phyloP scores from a whole-genome alignment of 2,888 invertebrate species.

The Sinelater perroti region DNA sequence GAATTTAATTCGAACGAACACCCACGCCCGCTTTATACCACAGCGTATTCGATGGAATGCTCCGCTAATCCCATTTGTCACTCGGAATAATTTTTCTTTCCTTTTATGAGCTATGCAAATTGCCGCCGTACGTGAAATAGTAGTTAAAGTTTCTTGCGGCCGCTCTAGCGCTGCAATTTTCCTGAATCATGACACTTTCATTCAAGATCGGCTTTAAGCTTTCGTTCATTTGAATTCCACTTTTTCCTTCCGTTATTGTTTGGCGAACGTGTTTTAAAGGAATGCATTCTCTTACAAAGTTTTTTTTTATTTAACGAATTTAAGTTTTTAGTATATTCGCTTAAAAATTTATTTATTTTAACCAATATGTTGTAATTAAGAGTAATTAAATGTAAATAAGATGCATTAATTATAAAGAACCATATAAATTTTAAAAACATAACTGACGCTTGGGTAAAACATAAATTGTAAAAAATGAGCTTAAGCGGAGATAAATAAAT shows the following conservation, averaged over 20 bases:
- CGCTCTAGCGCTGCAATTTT: slow-evolving; percentile 1
- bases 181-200: slow-evolving; percentile 6
- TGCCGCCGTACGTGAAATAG: slow-evolving; percentile 1
- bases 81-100: slow-evolving; percentile 15
- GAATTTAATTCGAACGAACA: slow-evolving; percentile 6
- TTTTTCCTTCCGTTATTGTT: background rate
- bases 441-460: no score
- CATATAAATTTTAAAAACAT: no score
- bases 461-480: no score
- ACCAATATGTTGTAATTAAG: no score
- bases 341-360: no score
- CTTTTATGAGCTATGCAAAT: slow-evolving; percentile 12
- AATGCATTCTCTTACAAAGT: background rate
- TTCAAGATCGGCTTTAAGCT: background rate
- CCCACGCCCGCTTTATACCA: background rate
- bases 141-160: background rate
- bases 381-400: no score
- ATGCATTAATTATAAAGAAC: no score
- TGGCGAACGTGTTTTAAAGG: background rate
- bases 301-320: background rate
- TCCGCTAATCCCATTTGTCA: slow-evolving; percentile 14
- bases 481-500: no score
- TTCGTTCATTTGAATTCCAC: background rate
- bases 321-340: no score
- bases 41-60: slow-evolving; percentile 13